phyloP scores from a whole-genome alignment of 1,140 invertebrate genomes.

The Arctopsyche grandis region DNA sequence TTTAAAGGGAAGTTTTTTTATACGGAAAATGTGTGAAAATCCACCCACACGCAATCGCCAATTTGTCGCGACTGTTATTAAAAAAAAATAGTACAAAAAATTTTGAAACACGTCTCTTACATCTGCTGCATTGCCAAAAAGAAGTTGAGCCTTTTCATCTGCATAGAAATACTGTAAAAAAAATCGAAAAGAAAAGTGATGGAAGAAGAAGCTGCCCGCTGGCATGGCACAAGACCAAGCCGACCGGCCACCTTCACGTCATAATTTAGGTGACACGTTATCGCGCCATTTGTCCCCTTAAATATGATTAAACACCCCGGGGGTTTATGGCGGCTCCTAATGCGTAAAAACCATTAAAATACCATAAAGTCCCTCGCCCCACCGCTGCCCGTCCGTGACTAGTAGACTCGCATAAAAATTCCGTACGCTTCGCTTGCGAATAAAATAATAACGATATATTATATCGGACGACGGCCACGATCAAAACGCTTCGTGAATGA shows the following conservation, averaged over 20 bases:
- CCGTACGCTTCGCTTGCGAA: conserved; percentile 23
- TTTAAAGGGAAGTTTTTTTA: background rate
- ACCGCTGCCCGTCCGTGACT: background rate
- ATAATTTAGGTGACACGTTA: conserved; percentile 35
- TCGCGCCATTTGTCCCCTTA: conserved; percentile 22
- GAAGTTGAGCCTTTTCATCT: background rate
- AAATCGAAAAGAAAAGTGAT: background rate
- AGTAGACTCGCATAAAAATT: conserved; percentile 19
- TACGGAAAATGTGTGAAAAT: background rate
- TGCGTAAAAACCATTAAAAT: conserved; percentile 33
- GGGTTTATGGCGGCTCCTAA: background rate
- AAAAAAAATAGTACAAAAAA: background rate
- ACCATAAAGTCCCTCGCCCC: conserved; percentile 20
- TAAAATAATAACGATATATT: conserved; percentile 36
- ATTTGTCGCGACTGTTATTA: background rate
- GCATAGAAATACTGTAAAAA: background rate
- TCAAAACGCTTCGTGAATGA: conserved; percentile 16
- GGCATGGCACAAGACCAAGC: conserved; percentile 11
- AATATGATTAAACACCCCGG: conserved; percentile 23
- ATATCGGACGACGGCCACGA: background rate
- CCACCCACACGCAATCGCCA: background rate
- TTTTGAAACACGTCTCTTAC: background rate
- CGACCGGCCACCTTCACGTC: background rate
- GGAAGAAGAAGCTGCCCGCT: background rate
- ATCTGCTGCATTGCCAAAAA: background rate